Base-by-base conservation (phyloP, 2,797 vertebrate genomes). In the Chrosomus eos region DNA sequence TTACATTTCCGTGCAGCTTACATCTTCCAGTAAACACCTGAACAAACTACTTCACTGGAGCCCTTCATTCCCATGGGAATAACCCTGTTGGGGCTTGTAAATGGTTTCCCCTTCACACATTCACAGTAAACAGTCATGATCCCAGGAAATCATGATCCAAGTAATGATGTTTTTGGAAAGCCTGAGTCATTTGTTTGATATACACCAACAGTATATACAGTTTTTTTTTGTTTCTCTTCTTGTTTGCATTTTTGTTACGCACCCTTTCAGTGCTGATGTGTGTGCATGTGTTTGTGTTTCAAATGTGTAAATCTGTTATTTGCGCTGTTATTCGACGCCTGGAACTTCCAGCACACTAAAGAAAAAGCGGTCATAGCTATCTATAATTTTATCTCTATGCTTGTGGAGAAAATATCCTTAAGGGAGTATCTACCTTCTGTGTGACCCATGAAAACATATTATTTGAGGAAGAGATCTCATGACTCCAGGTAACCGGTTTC, bases 111-210 rank as follows among this genome's bases (percentile, higher is more conserved):
- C 72, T 40, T 19, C 45, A 79, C 87, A 43, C 80, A 83, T 85
- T 81, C 83, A 75, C 87, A 87, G 85, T 87, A 88, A 89, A 82
- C 82, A 55, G 71, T 81, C 60, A 13, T 78, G 64, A 83, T 68
- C 62, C 62, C 62, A 31, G 73, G 73, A 77, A 76, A 67, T 77
- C 51, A 87, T 87, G 87, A 89, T 87, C 81, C 77, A 19, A 48
- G 85, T 87, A 88, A 88, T 88, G 87, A 85, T 85, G 85, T 89
- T 85, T 85, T 83, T 74, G 83, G 85, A 16, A 60, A 83, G 55
- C 82, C 77, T 81, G 38, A 88, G 83, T 88, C 88, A 84, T 87
- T 85, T 88, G 85, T 88, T 89, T 82, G 82, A 88, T 87, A 83
- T 88, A 74, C 33, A 66, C 71, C 82, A 86, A 88, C 76, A 64